Evolutionary conservation across 2,888 invertebrate genomes (phyloP).

Genomic region (Drepanosiphum platanoidis): DNA sequence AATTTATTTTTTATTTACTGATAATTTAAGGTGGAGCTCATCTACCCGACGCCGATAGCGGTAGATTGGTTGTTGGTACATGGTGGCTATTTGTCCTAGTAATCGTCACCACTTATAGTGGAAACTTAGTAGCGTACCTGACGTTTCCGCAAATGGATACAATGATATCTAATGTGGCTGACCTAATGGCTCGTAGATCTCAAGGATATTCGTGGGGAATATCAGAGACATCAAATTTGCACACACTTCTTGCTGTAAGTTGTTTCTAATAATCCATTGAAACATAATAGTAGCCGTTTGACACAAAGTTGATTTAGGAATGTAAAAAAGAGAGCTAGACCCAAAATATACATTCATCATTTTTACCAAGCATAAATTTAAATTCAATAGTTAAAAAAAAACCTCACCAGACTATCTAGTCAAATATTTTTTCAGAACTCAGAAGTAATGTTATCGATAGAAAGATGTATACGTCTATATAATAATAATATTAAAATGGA

Average conservation of each 20-base stretch:
- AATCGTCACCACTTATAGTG: slow-evolving; percentile 90
- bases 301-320: too few species aligned
- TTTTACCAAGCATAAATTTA: too few species aligned
- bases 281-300: too few species aligned
- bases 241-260: slow-evolving; percentile 72
- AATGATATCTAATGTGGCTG: slow-evolving; percentile 76
- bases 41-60: slow-evolving; percentile 85
- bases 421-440: too few species aligned
- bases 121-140: slow-evolving; percentile 90
- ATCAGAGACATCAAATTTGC: slow-evolving; percentile 79
- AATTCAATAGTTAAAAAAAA: too few species aligned
- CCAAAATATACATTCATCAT: too few species aligned
- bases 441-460: too few species aligned
- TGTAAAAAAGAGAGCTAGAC: too few species aligned
- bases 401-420: too few species aligned
- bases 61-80: slow-evolving; percentile 83
- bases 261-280: neutral
- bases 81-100: slow-evolving; percentile 94
- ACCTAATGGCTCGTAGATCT: slow-evolving; percentile 70
- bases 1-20: too few species aligned
- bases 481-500: too few species aligned
- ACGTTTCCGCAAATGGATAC: slow-evolving; percentile 87
- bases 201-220: slow-evolving; percentile 80
- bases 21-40: slow-evolving; percentile 80
- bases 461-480: too few species aligned